Evolutionary conservation across 2,797 vertebrate genomes (phyloP), one percentile per base, ranked within the genome.

Genomic region (Sebastes taczanowskii): DNA sequence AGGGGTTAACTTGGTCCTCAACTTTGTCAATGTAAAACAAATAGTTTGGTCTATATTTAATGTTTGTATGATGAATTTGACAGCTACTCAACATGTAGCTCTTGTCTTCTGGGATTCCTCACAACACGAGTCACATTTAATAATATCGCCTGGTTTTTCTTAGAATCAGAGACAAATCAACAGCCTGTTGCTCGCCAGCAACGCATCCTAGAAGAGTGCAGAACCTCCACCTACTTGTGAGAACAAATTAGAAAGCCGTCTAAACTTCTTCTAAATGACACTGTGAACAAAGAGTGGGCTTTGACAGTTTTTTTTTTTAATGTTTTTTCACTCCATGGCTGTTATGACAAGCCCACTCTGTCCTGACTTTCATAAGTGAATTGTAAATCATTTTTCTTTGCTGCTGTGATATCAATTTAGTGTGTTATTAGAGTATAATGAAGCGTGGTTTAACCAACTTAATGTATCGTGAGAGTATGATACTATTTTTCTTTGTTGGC

Each of bases 341-440:
- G 30, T 71, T 81, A 66, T 75, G 60, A 78, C 56, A 61, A 70
- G 14, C 52, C 3, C 59, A 30, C 59, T 78, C 53, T 20, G 55
- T 80, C 62, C 35, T 74, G 64, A 70, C 68, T 71, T 53, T 72
- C 58, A 46, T 42, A 73, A 79, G 49, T 79, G 71, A 84, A 78
- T 75, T 83, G 55, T 85, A 80, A 89, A 86, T 89, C 10, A 29
- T 74, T 76, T 87, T 82, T 72, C 65, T 78, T 78, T 73, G 86
- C 85, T 58, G 62, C 65, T 73, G 63, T 27, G 56, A 71, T 74
- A 70, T 77, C 71, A 76, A 42, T 71, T 82, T 81, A 38, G 42
- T 62, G 27, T 80, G 60, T 82, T 67, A 78, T 83, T 83, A 60
- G 63, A 78, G 46, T 8, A 11, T 82, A 82, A 78, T 77, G 83